A percentile compares a stretch with the other conserved stretches of the same genome.
Evolutionary conservation across 2,113 vertebrate genomes (phyloP).

Genomic region (Carollia perspicillata): DNA sequence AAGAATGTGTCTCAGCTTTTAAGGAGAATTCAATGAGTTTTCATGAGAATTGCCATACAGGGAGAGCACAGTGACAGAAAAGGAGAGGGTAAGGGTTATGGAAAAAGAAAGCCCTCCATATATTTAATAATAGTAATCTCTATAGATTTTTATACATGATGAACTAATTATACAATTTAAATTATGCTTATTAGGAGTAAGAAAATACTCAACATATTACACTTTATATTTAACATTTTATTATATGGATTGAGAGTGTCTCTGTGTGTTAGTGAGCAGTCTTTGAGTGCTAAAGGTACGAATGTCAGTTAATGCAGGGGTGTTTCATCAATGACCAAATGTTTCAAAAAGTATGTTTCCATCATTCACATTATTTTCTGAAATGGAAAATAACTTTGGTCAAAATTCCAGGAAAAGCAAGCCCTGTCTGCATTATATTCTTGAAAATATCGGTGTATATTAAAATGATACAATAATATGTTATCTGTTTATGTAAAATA

Average conservation of each 20-base stretch:
- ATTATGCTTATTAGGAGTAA: background rate
- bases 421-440: background rate
- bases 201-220: background rate
- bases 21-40: background rate
- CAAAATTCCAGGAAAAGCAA: background rate
- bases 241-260: background rate
- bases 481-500: background rate
- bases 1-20: background rate
- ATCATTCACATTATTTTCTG: background rate
- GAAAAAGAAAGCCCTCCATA: background rate
- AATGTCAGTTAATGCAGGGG: background rate
- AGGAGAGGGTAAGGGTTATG: background rate
- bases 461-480: background rate
- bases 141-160: background rate
- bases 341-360: background rate
- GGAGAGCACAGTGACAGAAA: background rate
- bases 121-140: background rate
- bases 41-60: background rate
- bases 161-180: background rate
- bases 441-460: background rate
- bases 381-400: background rate
- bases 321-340: background rate
- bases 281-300: background rate
- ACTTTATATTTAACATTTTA: background rate
- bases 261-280: background rate